Evolutionary conservation across 2,797 vertebrate genomes (phyloP).

Genomic region (Cryptoprocta ferox): DNA sequence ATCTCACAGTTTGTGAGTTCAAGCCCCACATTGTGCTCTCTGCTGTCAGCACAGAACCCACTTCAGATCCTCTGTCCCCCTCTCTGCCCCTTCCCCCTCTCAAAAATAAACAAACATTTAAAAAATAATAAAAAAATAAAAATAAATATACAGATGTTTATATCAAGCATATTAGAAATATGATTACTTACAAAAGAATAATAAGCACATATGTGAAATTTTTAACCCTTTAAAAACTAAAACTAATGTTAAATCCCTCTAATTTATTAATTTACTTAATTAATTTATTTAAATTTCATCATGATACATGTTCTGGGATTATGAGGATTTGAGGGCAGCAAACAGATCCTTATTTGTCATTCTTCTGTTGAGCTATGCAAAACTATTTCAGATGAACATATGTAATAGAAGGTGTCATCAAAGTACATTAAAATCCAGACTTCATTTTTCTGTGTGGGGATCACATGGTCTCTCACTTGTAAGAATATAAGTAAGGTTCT

Average conservation of each 20-base stretch:
- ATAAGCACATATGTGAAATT: not conserved
- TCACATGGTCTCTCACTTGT: not conserved
- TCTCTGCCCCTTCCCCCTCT: too few species aligned
- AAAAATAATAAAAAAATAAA: not conserved
- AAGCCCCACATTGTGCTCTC: too few species aligned
- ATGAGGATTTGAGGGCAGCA: not conserved
- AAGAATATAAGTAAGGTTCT: not conserved
- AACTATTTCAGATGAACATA: not conserved
- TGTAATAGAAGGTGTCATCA: not conserved
- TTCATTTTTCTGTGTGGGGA: not conserved
- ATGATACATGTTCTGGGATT: not conserved
- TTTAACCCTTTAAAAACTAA: slow-evolving; percentile 32
- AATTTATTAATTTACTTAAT: not conserved
- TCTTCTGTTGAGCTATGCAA: not conserved
- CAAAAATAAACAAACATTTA: too few species aligned
- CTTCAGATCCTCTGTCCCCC: too few species aligned
- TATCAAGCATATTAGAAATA: slow-evolving; percentile 32
- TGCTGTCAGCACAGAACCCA: too few species aligned
- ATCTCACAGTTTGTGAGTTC: too few species aligned
- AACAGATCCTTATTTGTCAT: not conserved
- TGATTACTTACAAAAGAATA: not conserved
- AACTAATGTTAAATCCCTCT: not conserved
- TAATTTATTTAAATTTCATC: not conserved
- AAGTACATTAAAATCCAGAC: not conserved
- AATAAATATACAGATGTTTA: not conserved